These are phyloP conservation scores for Scopus umbretta DNA, from an alignment of 2,113 vertebrate genomes.

Conservation along the genomic window DNA sequence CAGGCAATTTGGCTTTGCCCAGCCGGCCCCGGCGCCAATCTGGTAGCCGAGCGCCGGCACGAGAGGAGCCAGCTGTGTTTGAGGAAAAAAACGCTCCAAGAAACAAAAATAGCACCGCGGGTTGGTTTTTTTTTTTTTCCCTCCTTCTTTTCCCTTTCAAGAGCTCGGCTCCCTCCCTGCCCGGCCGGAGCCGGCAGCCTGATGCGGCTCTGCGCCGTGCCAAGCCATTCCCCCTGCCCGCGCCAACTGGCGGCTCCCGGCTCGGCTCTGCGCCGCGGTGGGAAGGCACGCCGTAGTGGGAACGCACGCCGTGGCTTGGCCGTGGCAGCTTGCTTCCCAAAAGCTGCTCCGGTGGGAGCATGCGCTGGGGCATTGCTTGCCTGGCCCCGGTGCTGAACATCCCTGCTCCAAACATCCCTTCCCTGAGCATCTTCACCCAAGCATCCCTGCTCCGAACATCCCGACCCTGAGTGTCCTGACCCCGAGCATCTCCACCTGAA, in stretches of 20 bases:
- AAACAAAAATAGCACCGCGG: not conserved
- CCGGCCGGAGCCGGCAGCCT: not conserved
- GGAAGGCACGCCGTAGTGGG: not conserved
- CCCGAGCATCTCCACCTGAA: not conserved
- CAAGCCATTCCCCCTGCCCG: not conserved
- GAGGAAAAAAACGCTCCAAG: not conserved
- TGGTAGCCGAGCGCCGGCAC: not conserved
- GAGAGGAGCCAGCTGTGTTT: conserved; percentile 47
- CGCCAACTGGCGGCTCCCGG: not conserved
- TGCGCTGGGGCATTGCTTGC: rapidly evolving
- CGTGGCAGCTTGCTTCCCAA: rapidly evolving
- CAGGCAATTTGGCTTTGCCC: not conserved
- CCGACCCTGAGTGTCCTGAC: rapidly evolving
- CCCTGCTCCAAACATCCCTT: not conserved
- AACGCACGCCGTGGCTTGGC: not conserved
- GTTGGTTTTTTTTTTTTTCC: too few relatives aligned
- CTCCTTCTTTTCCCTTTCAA: not conserved
- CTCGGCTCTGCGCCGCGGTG: not conserved
- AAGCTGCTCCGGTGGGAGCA: not conserved
- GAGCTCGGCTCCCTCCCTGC: not conserved
- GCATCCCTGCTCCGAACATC: not conserved
- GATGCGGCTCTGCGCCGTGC: not conserved
- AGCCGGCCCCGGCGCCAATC: not conserved
- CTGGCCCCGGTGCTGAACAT: not conserved
- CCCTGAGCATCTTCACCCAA: not conserved